These are phyloP conservation scores for Sclerodermus sp. DNA, from an alignment of 2,888 invertebrate species.

Conservation along the genomic window DNA sequence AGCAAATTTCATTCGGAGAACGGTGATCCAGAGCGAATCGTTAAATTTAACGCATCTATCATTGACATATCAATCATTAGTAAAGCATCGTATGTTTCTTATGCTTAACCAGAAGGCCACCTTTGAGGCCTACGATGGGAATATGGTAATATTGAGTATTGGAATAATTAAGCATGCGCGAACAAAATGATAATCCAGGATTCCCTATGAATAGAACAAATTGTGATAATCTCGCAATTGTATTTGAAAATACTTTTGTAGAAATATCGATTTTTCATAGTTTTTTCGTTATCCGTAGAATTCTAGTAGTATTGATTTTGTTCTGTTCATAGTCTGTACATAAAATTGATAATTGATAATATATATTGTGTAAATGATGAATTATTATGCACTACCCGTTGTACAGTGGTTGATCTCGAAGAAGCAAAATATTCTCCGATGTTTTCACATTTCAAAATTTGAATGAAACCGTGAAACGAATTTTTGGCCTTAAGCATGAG, in stretches of 20 bases:
- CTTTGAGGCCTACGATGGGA: conserved; percentile 87
- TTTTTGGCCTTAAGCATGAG: conserved; percentile 41
- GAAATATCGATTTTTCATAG: too few relatives aligned
- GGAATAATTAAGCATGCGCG: conserved; percentile 41
- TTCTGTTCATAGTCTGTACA: too few relatives aligned
- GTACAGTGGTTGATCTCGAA: too few relatives aligned
- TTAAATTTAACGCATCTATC: background rate
- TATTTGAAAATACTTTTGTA: too few relatives aligned
- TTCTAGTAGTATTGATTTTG: too few relatives aligned
- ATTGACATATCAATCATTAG: conserved; percentile 47
- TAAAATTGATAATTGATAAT: too few relatives aligned
- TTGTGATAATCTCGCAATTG: too few relatives aligned
- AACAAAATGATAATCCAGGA: conserved; percentile 3
- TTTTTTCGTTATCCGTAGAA: too few relatives aligned
- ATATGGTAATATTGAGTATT: conserved; percentile 78
- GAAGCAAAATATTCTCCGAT: background rate
- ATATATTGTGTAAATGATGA: too few relatives aligned
- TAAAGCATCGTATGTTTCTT: conserved; percentile 57
- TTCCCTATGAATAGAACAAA: too few relatives aligned
- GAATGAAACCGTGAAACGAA: background rate
- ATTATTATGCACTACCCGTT: too few relatives aligned
- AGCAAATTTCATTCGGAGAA: background rate
- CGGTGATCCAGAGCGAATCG: background rate
- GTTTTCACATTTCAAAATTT: background rate
- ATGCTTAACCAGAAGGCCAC: conserved; percentile 75